Evolutionary conservation across 2,113 vertebrate species (phyloP).

Genomic region (Prunella himalayana): DNA sequence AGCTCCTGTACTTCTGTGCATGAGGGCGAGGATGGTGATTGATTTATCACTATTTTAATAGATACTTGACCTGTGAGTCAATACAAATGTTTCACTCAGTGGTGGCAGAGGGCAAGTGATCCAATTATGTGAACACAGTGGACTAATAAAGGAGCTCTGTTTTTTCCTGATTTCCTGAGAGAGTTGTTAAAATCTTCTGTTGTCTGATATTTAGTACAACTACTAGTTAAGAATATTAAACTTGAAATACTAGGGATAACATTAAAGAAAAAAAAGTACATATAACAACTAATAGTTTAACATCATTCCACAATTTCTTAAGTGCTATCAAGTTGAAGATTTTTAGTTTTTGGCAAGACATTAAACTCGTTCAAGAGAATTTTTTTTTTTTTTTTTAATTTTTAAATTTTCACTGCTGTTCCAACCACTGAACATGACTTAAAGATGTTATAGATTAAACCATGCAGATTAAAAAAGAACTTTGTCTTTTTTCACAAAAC

Average conservation of each 20-base stretch:
- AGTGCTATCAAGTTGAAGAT: not conserved
- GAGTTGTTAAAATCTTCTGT: not conserved
- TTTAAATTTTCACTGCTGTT: not conserved
- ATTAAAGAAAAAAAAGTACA: not conserved
- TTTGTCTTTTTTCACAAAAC: not conserved
- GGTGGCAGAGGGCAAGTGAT: slow-evolving; percentile 40
- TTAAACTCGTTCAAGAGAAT: not conserved
- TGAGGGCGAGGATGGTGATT: not conserved
- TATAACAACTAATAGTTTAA: not conserved
- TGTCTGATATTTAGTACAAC: not conserved
- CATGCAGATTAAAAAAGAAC: not conserved
- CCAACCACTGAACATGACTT: not conserved
- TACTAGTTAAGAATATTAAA: not conserved
- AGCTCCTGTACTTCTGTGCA: slow-evolving; percentile 4
- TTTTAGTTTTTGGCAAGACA: not conserved
- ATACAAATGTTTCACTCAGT: slow-evolving; percentile 62
- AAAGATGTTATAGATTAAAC: not conserved
- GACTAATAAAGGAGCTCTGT: not conserved
- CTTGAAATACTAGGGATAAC: not conserved
- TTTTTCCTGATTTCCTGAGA: slow-evolving; percentile 8
- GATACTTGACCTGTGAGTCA: slow-evolving; percentile 69
- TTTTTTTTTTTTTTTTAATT: not conserved
- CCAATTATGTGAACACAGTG: slow-evolving; percentile 34
- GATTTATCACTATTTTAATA: slow-evolving; percentile 69
- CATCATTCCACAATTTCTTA: not conserved